phyloP scores from a whole-genome alignment of 92 coral and sea anemone species.

The Zoanthus solanderi region DNA sequence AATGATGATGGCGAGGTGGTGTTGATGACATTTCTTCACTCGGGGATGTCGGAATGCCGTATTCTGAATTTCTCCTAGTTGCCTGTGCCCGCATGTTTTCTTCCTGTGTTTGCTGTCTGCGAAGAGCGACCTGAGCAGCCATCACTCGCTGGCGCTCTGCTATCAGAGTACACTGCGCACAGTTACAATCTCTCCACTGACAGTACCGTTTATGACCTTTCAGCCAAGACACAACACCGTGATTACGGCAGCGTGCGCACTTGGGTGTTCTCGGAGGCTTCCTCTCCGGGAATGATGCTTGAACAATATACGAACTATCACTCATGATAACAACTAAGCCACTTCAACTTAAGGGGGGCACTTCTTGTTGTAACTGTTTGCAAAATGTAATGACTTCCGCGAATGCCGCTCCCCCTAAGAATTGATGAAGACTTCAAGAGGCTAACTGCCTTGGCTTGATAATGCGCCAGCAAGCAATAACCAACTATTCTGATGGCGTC shows the following conservation, averaged over 20 bases:
- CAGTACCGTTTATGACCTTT: slow-evolving; percentile 91
- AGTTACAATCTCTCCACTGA: slow-evolving; percentile 87
- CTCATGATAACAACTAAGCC: slow-evolving; percentile 54
- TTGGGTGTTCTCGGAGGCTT: slow-evolving; percentile 89
- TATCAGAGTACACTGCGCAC: slow-evolving; percentile 85
- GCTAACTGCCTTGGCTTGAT: slow-evolving; percentile 18
- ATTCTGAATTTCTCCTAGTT: slow-evolving; percentile 48
- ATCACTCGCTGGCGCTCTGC: slow-evolving; percentile 91
- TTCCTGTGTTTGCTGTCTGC: slow-evolving; percentile 96
- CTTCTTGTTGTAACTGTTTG: slow-evolving; percentile 35
- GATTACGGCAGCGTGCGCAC: slow-evolving; percentile 89
- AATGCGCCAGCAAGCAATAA: slow-evolving; percentile 48
- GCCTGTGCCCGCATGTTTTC: slow-evolving; percentile 81
- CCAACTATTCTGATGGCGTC: slow-evolving; percentile 32
- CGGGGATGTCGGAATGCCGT: slow-evolving; percentile 57
- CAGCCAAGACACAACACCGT: slow-evolving; percentile 86
- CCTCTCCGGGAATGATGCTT: slow-evolving; percentile 71
- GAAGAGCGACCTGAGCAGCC: slow-evolving; percentile 93
- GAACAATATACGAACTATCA: slow-evolving; percentile 73
- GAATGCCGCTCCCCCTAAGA: not conserved
- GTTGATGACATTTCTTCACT: slow-evolving; percentile 12
- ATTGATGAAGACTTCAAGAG: slow-evolving; percentile 25
- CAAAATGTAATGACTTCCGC: slow-evolving; percentile 19
- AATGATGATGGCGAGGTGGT: slow-evolving; percentile 13
- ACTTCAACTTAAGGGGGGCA: slow-evolving; percentile 17